Base-by-base conservation (phyloP, 1,140 invertebrate genomes). In the Drosophila virilis region DNA sequence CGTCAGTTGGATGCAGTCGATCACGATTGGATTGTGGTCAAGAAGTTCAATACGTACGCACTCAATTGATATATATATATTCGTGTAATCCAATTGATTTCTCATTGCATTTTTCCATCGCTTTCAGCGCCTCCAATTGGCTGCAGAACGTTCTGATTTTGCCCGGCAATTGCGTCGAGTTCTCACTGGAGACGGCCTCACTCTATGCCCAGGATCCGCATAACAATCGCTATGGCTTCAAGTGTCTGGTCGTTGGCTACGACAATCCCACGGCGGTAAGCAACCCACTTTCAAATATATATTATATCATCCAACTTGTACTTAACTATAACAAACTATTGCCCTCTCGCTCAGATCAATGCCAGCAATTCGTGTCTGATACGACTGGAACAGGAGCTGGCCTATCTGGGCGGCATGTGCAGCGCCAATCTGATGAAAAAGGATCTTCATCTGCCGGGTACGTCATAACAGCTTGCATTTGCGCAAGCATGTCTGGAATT, bases 151-250 rank as follows among this genome's bases (percentile, higher is more conserved):
- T 97, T 3, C 92, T 99, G 9, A 93, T 99, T 51, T 93, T 99
- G 38, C 98, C 98, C 70, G 98, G 98, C 17, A 98, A 98, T 92
- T 97, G 98, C 93, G 96, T 99, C 0, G 95, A 98, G 76, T 98
- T 99, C 92, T 98, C 97, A 0, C 89, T 99, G 85, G 98, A 99
- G 93, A 99, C 98, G 1, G 97, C 98, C 0, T 97, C 98, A 0
- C 96, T 99, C 93, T 99, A 99, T 93, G 95, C 98, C 67, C 97
- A 97, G 91, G 97, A 98, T 93, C 98, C 98, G 55, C 96, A 96
- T 82, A 95, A 95, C 5, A 94, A 93, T 79, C 85, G 96, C 46
- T 99, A 95, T 93, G 98, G 98, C 3, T 99, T 98, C 93, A 97
- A 97, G 74, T 98, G 98, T 92, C 93, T 98, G 13, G 96, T 98